A percentile compares a stretch with the other conserved stretches of the same genome.
phyloP scores from a whole-genome alignment of 2,797 vertebrate species.

The Acipenser ruthenus region DNA sequence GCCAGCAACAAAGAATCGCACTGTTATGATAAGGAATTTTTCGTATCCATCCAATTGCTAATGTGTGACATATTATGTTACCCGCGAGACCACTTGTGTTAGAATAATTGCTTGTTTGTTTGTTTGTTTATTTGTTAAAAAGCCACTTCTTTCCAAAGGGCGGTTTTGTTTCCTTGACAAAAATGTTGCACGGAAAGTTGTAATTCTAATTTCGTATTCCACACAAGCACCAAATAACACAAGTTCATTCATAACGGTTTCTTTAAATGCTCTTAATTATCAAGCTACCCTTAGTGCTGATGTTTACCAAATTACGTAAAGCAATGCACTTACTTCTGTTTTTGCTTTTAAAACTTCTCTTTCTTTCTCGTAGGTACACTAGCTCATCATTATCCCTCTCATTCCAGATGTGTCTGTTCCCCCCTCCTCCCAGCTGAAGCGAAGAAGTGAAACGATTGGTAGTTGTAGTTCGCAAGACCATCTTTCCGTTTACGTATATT shows the following conservation, averaged over 20 bases:
- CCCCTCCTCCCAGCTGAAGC: constrained; percentile 34
- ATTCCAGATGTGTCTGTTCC: constrained; percentile 58
- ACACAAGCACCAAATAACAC: constrained; percentile 31
- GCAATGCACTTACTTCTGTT: neutral
- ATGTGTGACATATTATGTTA: too few relatives aligned
- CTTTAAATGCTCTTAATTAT: neutral
- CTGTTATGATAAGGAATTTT: too few relatives aligned
- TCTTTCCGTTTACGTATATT: constrained; percentile 22
- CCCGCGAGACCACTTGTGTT: too few relatives aligned
- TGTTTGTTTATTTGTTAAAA: neutral
- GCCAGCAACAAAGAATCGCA: neutral
- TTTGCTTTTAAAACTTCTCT: neutral
- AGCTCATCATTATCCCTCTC: constrained; percentile 60
- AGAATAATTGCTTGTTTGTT: too few relatives aligned
- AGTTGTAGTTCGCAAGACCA: constrained; percentile 38
- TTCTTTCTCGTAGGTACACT: constrained; percentile 47
- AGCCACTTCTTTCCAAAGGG: constrained; percentile 52
- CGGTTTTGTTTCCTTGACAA: constrained; percentile 53
- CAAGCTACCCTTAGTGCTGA: neutral
- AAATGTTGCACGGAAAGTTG: constrained; percentile 44
- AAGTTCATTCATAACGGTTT: constrained; percentile 25
- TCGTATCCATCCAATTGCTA: too few relatives aligned
- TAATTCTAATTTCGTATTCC: constrained; percentile 48
- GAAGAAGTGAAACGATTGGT: constrained; percentile 32
- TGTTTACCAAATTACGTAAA: neutral